phyloP scores from a whole-genome alignment of 2,888 invertebrate species.

The Drosophila anomalata region DNA sequence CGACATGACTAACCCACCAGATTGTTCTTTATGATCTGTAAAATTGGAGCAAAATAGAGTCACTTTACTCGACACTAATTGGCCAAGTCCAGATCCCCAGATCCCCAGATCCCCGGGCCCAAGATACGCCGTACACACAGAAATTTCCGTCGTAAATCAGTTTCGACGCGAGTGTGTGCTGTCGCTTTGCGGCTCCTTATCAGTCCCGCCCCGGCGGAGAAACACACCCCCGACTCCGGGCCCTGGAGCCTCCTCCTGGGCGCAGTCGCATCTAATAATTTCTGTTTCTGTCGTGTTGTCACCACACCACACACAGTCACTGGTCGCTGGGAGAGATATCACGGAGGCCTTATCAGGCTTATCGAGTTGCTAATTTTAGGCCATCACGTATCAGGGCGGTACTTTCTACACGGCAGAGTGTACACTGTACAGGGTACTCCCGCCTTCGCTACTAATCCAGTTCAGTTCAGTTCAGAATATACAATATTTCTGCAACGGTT shows the following conservation, averaged over 20 bases:
- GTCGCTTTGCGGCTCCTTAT: conserved; percentile 37
- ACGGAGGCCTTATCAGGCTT: conserved; percentile 20
- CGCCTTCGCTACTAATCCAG: not conserved
- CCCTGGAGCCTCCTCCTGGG: not conserved
- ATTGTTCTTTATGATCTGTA: conserved; percentile 37
- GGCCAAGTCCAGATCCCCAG: conserved; percentile 5
- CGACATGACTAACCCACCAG: conserved; percentile 19
- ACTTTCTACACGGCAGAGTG: not conserved
- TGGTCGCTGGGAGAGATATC: conserved; percentile 13
- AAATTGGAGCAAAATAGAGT: conserved; percentile 22
- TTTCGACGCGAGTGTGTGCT: conserved; percentile 32
- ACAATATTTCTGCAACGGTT: conserved; percentile 4
- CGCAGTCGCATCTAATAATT: conserved; percentile 42
- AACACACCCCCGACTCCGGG: not conserved
- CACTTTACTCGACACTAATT: conserved; percentile 18
- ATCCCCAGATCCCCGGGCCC: not conserved
- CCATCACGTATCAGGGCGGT: not conserved
- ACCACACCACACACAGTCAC: not conserved
- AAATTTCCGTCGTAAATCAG: conserved; percentile 45
- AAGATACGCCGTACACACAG: conserved; percentile 3
- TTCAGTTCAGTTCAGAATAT: conserved; percentile 14
- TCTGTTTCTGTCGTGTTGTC: conserved; percentile 26
- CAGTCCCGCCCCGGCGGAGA: not conserved
- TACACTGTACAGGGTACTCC: not conserved
- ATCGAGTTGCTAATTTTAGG: conserved; percentile 42